Evolutionary conservation across 2,113 vertebrate genomes (phyloP), one percentile per base, ranked within the genome.

Genomic region (Centropus unirufus): DNA sequence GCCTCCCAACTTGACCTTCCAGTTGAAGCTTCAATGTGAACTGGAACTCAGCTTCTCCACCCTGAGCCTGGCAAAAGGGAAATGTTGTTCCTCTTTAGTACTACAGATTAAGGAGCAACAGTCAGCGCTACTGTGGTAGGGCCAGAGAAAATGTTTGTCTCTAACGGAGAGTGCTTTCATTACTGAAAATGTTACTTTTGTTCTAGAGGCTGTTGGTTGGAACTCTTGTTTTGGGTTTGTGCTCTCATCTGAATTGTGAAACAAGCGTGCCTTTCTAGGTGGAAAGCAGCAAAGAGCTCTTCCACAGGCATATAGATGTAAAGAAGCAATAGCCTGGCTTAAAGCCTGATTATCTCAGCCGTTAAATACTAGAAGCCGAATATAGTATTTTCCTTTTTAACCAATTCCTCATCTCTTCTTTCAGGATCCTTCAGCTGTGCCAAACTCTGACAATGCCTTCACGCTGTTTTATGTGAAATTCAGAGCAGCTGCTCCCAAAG

Each of bases 391-490:
- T 88, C 46, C 32, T 83, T 92, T 95, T 57, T 87, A 73, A 68
- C 52, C 69, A 61, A 85, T 97, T 96, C 32, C 64, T 93, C 42
- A 59, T 97, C 59, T 61, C 75, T 80, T 67, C 54, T 96, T 93
- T 96, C 91, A 99, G 99, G 99, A 99, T 96, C 98, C 99, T 95
- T 98, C 98, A 96, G 98, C 98, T 76, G 91, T 98, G 94, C 98
- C 99, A 54, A 99, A 98, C 83, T 98, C 98, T 94, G 99, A 99
- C 96, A 99, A 99, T 87, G 99, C 99, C 91, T 99, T 99, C 92
- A 99, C 99, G 0, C 97, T 99, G 15, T 99, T 99, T 96, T 99
- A 99, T 87, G 99, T 99, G 32, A 99, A 99, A 96, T 99, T 99
- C 96, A 98, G 99, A 98, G 98, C 99, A 69, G 98, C 99, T 93